Evolutionary conservation across 2,888 invertebrate genomes (phyloP).

Genomic region (Philopedon plagiatum): DNA sequence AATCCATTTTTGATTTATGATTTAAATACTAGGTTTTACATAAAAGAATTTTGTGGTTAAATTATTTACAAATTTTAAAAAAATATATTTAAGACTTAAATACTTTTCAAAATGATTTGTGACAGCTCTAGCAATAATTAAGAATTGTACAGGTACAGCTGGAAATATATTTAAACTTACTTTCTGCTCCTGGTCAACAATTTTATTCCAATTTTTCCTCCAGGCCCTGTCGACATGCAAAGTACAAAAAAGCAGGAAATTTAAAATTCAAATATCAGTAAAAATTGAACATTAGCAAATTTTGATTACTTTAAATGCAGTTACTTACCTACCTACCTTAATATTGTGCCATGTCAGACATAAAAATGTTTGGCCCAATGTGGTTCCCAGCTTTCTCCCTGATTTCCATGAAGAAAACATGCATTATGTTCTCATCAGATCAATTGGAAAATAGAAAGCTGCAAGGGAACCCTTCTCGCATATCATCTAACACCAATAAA

Average conservation of each 20-base stretch:
- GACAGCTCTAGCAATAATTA: too few relatives aligned
- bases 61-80: too few relatives aligned
- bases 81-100: too few relatives aligned
- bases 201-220: conserved; percentile 1
- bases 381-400: conserved; percentile 31
- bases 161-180: background rate
- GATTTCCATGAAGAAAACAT: conserved; percentile 47
- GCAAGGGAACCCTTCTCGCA: conserved; percentile 53
- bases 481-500: conserved; percentile 53
- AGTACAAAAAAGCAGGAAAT: background rate
- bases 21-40: too few relatives aligned
- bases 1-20: too few relatives aligned
- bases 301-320: background rate
- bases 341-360: conserved; percentile 46
- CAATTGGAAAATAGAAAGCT: conserved; percentile 48
- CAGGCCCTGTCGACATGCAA: conserved; percentile 12
- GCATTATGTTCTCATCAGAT: conserved; percentile 38
- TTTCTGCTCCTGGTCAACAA: background rate
- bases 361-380: conserved; percentile 39
- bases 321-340: background rate
- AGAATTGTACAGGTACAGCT: background rate
- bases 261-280: conserved; percentile 17
- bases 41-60: too few relatives aligned
- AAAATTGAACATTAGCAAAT: too few relatives aligned
- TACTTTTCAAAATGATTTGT: too few relatives aligned